These are phyloP conservation scores for Astropecten irregularis DNA, from an alignment of 53 echinoderm and acorn worm species.

Conservation along the genomic window DNA sequence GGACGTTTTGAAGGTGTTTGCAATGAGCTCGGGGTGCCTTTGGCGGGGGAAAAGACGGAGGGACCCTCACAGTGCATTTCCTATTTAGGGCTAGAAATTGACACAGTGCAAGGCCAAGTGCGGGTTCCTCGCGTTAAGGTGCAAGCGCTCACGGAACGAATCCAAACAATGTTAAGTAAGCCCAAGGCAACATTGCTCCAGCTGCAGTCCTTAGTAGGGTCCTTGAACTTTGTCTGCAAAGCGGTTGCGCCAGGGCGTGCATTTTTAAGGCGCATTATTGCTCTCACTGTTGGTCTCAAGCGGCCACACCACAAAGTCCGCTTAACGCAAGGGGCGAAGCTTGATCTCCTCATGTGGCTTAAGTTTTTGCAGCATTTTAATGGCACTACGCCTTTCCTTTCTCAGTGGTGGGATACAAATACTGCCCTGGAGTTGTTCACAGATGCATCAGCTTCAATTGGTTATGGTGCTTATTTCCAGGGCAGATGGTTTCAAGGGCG, in stretches of 20 bases:
- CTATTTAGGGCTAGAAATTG: background rate
- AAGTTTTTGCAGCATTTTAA: constrained; percentile 31
- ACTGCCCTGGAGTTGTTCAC: background rate
- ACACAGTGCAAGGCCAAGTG: background rate
- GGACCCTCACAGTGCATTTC: background rate
- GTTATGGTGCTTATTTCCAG: background rate
- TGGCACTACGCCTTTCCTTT: constrained; percentile 1
- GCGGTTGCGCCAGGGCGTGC: background rate
- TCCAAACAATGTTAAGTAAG: background rate
- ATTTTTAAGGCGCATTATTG: background rate
- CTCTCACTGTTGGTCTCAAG: background rate
- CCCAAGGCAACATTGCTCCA: background rate
- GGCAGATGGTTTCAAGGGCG: background rate
- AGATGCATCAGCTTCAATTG: background rate
- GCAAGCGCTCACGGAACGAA: background rate
- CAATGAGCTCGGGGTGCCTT: background rate
- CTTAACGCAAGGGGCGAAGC: constrained; percentile 3
- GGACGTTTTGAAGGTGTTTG: background rate
- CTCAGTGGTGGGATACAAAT: background rate
- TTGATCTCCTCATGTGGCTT: constrained; percentile 26
- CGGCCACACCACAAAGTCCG: constrained; percentile 2
- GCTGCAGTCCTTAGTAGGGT: background rate
- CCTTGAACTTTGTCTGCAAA: background rate
- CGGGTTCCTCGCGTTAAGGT: constrained; percentile 33
- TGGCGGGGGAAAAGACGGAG: background rate